Evolutionary conservation across 1,140 invertebrate species (phyloP), one percentile per base, ranked within the genome.

Genomic region (Phymastichus coffea): DNA sequence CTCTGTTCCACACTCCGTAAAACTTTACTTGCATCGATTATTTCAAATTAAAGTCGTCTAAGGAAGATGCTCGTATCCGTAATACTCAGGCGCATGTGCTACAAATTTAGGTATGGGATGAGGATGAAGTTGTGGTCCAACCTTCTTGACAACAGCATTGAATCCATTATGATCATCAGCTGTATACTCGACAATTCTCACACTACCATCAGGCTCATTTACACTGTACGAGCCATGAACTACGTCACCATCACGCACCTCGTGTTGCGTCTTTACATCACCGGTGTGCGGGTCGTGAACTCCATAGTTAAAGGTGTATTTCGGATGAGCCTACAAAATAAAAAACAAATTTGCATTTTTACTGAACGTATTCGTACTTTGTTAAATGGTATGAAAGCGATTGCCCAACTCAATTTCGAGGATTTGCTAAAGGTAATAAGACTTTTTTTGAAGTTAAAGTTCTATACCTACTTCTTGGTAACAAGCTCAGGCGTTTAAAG

Each of bases 91-190:
- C 23, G 72, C 61, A 15, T 65, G 63, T 7, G 61, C 59, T 0
- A 77, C 66, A 55, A 76, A 79, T 61, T 80, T 77, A 14, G 69
- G 70, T 8, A 66, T 30, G 0, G 67, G 67, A 4, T 60, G 22
- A 1, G 79, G 81, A 59, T 82, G 80, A 4, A 71, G 25, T 17
- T 77, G 74, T 4, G 80, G 79, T 19, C 78, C 79, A 26, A 79
- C 75, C 58, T 80, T 81, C 62, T 81, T 80, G n/a, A 82, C 80
- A 7, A 82, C 79, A 3, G 80, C 81, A 59, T 82, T 82, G 60
- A 83, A 83, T 4, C 81, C 81, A 51, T 81, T 82, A 62, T 81
- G 80, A 61, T 80, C 77, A 51, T 83, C 82, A 0, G 81, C 81
- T 0, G 80, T 82, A 67, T 83, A 83, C 26, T 79, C 78, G 38